Evolutionary conservation across 2,888 invertebrate species (phyloP), one percentile per base, ranked within the genome.

Genomic region (Notodromas monacha): DNA sequence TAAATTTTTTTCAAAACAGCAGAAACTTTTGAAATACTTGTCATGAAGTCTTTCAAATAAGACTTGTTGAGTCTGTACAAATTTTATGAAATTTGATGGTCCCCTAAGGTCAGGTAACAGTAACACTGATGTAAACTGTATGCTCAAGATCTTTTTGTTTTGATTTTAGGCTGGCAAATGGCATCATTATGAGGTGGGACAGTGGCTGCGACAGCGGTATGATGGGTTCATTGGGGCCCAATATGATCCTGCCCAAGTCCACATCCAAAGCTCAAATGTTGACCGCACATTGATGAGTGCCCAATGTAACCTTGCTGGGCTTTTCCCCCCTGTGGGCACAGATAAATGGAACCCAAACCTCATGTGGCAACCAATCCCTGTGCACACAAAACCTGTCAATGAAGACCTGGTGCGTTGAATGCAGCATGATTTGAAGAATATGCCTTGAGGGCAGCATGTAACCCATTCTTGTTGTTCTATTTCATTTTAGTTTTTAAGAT

Each of bases 291-390:
- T 84, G 6, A 50, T 50, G 47, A 51, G 50, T 28, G 52, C 51
- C 1, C 43, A 46, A 35, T 43, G 46, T n/a, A 46, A 50, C 36
- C 39, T 53, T 34, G 50, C 52, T 3, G 53, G 52, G 3, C 36
- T 56, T 14, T 55, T 46, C 32, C 50, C 49, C 4, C 50, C 50
- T 1, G 42, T 45, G 38, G 39, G 37, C 3, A 38, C 36, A 2
- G 38, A 42, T 32, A 37, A 35, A 29, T 45, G 45, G 38, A 43
- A 46, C 16, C 28, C 38, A 3, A 47, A 52, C 32, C 43, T 69
- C 2, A 49, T 56, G 2, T 86, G 84, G 84, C 69, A 72, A 42
- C 84, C 84, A 0, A 63, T 81, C 34, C 73, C 84, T 4, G 63
- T 84, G 2, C 69, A 72, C 47, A 63, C 70, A 0, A 50, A 64